These are phyloP conservation scores for Notothenia rossii DNA, from an alignment of 2,113 vertebrate genomes.

Conservation along the genomic window DNA sequence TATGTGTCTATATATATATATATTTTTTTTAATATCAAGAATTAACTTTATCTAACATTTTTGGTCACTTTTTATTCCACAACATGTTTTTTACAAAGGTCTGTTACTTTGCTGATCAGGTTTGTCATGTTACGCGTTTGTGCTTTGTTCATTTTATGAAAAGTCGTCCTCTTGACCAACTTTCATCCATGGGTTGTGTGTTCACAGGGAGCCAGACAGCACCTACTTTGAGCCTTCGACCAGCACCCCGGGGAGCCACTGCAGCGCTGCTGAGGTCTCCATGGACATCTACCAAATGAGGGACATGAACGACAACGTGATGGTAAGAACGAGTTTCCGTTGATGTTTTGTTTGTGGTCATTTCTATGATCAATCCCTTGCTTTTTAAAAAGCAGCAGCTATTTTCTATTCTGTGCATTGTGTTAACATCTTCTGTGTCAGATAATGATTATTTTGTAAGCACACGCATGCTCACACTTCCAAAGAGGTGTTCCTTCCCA, in stretches of 20 bases:
- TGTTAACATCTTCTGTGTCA: neutral
- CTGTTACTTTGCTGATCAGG: neutral
- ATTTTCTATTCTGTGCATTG: neutral
- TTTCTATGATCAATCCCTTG: neutral
- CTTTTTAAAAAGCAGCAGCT: neutral
- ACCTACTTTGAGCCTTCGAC: constrained; percentile 91
- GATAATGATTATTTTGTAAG: neutral
- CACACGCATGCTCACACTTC: neutral
- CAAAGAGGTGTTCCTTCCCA: neutral
- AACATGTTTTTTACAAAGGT: neutral
- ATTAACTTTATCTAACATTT: neutral
- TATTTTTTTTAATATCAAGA: neutral
- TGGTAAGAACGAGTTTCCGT: constrained; percentile 85
- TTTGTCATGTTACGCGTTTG: neutral
- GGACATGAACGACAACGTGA: constrained; percentile 88
- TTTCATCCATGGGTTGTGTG: constrained; percentile 5
- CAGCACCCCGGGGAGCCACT: constrained; percentile 74
- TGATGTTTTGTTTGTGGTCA: neutral
- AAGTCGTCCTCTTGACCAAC: neutral
- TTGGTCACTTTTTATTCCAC: too few species aligned
- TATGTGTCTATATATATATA: neutral
- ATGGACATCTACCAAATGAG: constrained; percentile 95
- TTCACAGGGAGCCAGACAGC: constrained; percentile 94
- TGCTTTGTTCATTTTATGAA: neutral
- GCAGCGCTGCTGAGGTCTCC: constrained; percentile 80